Conservation (phyloP, 2,113 vertebrate species). For the Zosterops lateralis region DNA sequence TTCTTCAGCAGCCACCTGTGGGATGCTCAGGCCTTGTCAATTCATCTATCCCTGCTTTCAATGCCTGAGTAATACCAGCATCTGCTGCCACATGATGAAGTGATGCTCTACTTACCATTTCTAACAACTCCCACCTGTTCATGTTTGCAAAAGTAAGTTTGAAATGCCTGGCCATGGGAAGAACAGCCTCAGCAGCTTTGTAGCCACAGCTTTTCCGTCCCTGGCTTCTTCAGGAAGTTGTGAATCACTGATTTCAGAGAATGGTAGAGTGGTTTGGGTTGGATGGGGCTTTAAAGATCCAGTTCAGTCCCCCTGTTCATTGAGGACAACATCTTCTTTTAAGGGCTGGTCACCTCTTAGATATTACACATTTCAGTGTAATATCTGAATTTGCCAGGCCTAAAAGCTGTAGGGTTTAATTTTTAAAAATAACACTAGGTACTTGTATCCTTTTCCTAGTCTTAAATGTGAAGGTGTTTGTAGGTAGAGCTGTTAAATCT, state of each 20-base stretch:
- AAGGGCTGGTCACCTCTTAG: background rate
- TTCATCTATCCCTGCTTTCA: background rate
- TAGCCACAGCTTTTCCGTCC: background rate
- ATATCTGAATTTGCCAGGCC: background rate
- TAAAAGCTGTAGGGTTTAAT: background rate
- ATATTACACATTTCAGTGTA: background rate
- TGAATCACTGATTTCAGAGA: background rate
- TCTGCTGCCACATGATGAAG: background rate
- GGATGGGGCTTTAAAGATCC: background rate
- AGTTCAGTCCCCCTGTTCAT: background rate
- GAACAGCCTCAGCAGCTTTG: background rate
- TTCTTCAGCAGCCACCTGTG: background rate
- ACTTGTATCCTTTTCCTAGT: accelerated
- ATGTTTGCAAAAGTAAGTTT: conserved; percentile 2
- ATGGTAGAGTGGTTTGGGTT: background rate
- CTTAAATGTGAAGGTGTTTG: background rate
- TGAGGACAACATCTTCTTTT: background rate
- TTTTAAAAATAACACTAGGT: background rate
- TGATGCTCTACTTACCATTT: conserved; percentile 26
- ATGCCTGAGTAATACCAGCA: background rate
- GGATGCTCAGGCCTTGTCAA: background rate
- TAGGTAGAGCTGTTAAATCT: background rate
- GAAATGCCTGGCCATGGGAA: background rate
- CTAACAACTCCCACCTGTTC: conserved; percentile 30
- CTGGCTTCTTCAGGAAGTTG: background rate